Conservation (phyloP, 2,888 invertebrate species). For the Xylota segnis region DNA sequence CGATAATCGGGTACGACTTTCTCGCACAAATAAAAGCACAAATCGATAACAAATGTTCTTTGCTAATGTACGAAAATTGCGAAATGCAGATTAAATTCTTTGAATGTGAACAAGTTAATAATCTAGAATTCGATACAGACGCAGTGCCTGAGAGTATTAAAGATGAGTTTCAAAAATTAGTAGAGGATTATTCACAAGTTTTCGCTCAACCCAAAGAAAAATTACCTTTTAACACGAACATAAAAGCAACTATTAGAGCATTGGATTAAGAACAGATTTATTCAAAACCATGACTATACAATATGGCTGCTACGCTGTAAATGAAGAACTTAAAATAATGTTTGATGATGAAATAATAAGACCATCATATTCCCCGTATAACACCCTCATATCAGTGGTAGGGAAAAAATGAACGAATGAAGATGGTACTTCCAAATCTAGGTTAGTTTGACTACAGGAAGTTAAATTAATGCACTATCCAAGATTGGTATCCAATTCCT, state of each 20-base stretch:
- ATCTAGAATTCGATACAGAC: constrained; percentile 20
- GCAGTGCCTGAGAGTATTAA: constrained; percentile 16
- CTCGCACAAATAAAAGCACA: no score
- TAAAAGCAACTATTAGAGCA: constrained; percentile 12
- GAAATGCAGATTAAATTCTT: no score
- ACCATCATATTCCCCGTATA: constrained; percentile 20
- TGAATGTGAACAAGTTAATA: constrained; percentile 34
- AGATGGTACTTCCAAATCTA: constrained; percentile 4
- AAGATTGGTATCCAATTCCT: constrained; percentile 17
- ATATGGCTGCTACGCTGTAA: not conserved
- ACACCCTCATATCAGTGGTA: constrained; percentile 13
- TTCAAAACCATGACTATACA: constrained; percentile 21
- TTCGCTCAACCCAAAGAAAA: constrained; percentile 14
- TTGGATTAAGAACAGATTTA: constrained; percentile 12
- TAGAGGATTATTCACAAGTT: constrained; percentile 6
- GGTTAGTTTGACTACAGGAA: constrained; percentile 14
- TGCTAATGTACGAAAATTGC: no score
- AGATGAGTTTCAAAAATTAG: constrained; percentile 1
- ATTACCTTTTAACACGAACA: constrained; percentile 10
- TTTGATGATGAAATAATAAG: constrained; percentile 9
- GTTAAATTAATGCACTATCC: constrained; percentile 2
- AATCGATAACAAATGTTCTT: no score
- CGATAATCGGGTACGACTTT: constrained; percentile 33
- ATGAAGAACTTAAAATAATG: constrained; percentile 5
- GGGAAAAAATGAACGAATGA: constrained; percentile 2